Evolutionary conservation across 2,888 invertebrate species (phyloP), one percentile per base, ranked within the genome.

Genomic region (Limnephilus rhombicus): DNA sequence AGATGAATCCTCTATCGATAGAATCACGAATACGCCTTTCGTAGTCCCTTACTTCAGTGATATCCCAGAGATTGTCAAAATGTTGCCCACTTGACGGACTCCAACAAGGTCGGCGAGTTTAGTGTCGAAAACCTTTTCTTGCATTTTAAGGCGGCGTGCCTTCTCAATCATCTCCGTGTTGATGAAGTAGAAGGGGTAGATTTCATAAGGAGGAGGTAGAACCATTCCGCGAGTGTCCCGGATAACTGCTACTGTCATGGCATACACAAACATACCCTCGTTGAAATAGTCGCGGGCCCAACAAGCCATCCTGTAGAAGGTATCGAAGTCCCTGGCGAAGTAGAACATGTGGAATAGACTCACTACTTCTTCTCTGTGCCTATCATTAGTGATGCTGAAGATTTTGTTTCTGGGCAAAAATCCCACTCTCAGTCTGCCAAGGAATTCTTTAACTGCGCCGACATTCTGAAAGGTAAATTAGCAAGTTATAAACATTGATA

Each of bases 101-200:
- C 95, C 94, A 94, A 96, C 96, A 95, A 96, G 96, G 94, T 96
- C 95, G 93, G 96, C 95, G 93, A 97, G 94, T 90, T 96, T 91
- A n/a, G 53, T 85, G 68, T 91, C 91, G 24, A 49, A 24, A 24
- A 91, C 41, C 80, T 96, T 97, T 90, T 97, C 97, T 94, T 97
- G 96, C 96, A 97, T 96, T 94, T 97, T 97, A 95, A 97, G 96
- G 94, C 96, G 96, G 94, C 97, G 96, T 0, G 97, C 97, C 94
- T 97, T 96, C 94, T 97, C 96, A 94, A 98, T 97, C 94, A 97
- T 96, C 94, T 97, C 97, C 94, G 97, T 96, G 95, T 97, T 97
- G 94, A 98, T 97, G 96, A 98, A 98, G 95, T 97, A 97, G 95
- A 98, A 97, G 4, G 98, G 98, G 95, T 97, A 97, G 95, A 98